Percentiles rank a stretch among this genome's conserved stretches.
These are phyloP conservation scores for Bucorvus abyssinicus DNA, from an alignment of 2,797 vertebrate genomes.

Conservation along the genomic window DNA sequence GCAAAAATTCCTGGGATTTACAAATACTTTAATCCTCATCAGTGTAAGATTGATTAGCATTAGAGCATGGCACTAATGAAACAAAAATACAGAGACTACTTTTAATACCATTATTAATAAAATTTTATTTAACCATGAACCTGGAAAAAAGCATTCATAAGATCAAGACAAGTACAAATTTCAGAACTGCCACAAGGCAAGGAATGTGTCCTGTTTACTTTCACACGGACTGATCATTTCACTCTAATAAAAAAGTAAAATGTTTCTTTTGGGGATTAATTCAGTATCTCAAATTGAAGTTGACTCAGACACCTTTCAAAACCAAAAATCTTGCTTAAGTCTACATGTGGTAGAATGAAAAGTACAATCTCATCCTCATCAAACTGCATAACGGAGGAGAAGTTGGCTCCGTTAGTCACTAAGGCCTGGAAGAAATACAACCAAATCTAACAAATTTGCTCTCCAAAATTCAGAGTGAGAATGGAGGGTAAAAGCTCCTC, in stretches of 20 bases:
- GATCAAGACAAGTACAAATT: neutral
- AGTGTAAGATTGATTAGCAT: neutral
- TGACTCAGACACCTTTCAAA: neutral
- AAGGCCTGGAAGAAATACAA: constrained; percentile 2
- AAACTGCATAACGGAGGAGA: neutral
- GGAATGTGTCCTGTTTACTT: neutral
- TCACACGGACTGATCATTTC: neutral
- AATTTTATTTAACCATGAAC: neutral
- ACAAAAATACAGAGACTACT: neutral
- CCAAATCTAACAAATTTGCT: neutral
- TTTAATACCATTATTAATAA: neutral
- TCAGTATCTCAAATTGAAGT: neutral
- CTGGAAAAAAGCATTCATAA: neutral
- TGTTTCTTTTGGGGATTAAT: neutral
- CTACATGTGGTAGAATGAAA: neutral
- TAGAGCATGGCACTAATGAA: neutral
- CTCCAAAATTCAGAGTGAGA: constrained; percentile 3
- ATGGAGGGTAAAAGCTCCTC: neutral
- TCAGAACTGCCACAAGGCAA: neutral
- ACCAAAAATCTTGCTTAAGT: neutral
- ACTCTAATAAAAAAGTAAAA: neutral
- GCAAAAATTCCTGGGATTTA: neutral
- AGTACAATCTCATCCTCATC: neutral
- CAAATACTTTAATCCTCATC: neutral
- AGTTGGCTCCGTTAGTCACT: neutral